These are phyloP conservation scores for Salvelinus fontinalis DNA, from an alignment of 2,113 vertebrate species.

Conservation along the genomic window DNA sequence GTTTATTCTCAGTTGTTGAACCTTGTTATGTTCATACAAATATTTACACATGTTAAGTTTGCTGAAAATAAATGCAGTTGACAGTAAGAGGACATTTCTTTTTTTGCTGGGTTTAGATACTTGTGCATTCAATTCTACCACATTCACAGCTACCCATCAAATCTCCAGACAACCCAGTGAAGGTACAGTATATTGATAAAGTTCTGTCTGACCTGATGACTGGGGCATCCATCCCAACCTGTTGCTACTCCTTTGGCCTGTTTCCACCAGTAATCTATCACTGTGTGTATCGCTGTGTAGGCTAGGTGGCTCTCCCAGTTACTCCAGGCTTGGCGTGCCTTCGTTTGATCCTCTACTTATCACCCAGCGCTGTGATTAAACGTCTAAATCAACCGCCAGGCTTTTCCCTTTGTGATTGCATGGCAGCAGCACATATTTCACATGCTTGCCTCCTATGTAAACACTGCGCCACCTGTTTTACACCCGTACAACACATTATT, in stretches of 20 bases:
- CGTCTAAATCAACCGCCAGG: slow-evolving; percentile 64
- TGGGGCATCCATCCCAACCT: neutral
- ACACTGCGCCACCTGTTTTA: slow-evolving; percentile 74
- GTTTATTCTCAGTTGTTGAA: too few species aligned
- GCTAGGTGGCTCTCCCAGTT: slow-evolving; percentile 48
- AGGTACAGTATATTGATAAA: too few species aligned
- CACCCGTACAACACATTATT: slow-evolving; percentile 55
- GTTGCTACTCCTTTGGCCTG: neutral
- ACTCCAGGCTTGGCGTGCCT: slow-evolving; percentile 52
- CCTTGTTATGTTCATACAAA: too few species aligned
- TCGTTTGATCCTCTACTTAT: slow-evolving; percentile 68
- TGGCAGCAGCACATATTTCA: slow-evolving; percentile 74
- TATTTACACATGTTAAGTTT: too few species aligned
- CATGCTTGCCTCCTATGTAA: slow-evolving; percentile 70
- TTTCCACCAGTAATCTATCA: slow-evolving; percentile 38
- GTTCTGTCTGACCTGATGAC: neutral
- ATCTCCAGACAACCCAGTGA: too few species aligned
- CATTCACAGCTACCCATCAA: too few species aligned
- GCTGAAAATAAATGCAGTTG: too few species aligned
- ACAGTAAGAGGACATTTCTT: too few species aligned
- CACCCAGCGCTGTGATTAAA: slow-evolving; percentile 68
- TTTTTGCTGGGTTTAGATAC: too few species aligned
- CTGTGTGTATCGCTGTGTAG: slow-evolving; percentile 33
- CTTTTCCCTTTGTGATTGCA: slow-evolving; percentile 65
- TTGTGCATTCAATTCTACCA: too few species aligned